phyloP scores from a whole-genome alignment of 2,888 invertebrate genomes.

The Lasioglossum pauxillum region DNA sequence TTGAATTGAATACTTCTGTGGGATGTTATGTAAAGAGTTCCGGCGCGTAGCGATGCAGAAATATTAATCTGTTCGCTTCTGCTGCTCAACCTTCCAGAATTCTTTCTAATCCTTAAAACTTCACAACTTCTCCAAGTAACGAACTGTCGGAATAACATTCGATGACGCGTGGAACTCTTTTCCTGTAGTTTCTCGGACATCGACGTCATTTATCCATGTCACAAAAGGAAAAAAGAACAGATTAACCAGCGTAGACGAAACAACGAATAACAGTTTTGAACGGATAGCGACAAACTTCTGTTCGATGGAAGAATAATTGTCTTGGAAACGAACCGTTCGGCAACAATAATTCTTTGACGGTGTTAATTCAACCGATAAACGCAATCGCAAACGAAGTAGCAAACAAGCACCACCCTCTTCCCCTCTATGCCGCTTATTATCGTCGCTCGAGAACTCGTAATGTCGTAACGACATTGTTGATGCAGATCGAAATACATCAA shows the following conservation, averaged over 20 bases:
- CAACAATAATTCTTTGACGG: conserved; percentile 17
- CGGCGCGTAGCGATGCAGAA: not conserved
- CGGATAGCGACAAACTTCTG: conserved; percentile 16
- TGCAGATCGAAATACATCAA: not conserved
- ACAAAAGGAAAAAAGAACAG: not conserved
- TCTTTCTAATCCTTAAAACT: too few species aligned
- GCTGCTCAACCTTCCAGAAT: too few species aligned
- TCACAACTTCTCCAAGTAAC: too few species aligned
- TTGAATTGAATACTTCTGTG: not conserved
- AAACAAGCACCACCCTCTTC: conserved; percentile 23
- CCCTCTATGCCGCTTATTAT: conserved; percentile 1
- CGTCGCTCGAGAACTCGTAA: conserved; percentile 19
- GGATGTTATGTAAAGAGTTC: not conserved
- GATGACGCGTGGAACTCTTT: not conserved
- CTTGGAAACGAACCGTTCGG: conserved; percentile 12
- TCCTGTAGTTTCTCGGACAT: too few species aligned
- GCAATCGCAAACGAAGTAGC: conserved; percentile 32
- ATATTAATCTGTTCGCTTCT: not conserved
- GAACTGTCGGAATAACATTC: not conserved
- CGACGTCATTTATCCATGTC: not conserved
- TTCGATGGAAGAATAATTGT: conserved; percentile 4
- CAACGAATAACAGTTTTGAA: not conserved
- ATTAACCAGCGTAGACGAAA: not conserved
- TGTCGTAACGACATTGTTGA: conserved; percentile 45
- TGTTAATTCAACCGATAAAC: conserved; percentile 48